Evolutionary conservation across 2,888 invertebrate genomes (phyloP).

Genomic region (Pterostichus madidus): DNA sequence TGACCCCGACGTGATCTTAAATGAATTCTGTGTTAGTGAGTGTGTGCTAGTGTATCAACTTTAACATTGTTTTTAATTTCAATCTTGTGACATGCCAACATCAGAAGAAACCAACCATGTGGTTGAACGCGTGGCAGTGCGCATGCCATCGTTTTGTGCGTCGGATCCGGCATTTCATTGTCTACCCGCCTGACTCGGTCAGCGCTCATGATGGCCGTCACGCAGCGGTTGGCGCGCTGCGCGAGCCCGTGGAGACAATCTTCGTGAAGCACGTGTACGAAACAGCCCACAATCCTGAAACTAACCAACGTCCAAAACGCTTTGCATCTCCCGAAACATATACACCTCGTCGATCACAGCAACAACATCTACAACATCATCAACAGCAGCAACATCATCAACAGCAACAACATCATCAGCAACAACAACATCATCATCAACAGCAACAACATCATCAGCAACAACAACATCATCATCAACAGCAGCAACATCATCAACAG

Average conservation of each 20-base stretch:
- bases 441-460: slow-evolving; percentile 33
- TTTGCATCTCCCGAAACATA: slow-evolving; percentile 68
- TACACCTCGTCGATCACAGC: slow-evolving; percentile 67
- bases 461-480: slow-evolving; percentile 66
- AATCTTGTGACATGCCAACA: no score
- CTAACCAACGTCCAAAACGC: slow-evolving; percentile 83
- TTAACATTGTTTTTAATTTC: no score
- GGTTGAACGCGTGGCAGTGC: no score
- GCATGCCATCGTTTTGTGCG: no score
- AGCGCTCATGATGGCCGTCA: slow-evolving; percentile 80
- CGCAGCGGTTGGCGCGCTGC: slow-evolving; percentile 84
- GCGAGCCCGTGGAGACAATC: slow-evolving; percentile 96
- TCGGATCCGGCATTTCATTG: no score
- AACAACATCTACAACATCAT: slow-evolving; percentile 67
- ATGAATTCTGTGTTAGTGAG: no score
- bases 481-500: slow-evolving; percentile 64
- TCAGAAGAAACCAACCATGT: no score
- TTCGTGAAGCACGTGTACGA: slow-evolving; percentile 96
- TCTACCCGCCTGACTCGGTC: no score
- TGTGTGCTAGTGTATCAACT: no score
- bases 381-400: slow-evolving; percentile 56
- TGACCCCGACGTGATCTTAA: no score
- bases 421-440: slow-evolving; percentile 67
- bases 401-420: slow-evolving; percentile 67
- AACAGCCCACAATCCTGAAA: slow-evolving; percentile 93